Conservation (phyloP, 2,113 vertebrate genomes). For the Mellivora capensis region DNA sequence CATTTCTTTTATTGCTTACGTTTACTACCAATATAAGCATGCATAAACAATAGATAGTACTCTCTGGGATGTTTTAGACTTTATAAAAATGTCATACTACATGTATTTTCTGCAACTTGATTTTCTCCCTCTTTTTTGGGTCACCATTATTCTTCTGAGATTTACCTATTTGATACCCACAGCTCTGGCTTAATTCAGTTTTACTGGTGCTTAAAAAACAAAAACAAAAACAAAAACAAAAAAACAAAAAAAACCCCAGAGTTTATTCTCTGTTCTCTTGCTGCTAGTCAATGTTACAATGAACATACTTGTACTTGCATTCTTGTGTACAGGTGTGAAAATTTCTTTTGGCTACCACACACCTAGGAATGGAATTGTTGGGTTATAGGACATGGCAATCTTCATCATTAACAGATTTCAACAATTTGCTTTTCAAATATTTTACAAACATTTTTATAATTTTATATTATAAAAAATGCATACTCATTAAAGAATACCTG, state of each 20-base stretch:
- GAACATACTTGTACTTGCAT: background rate
- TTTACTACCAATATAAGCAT: background rate
- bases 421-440: background rate
- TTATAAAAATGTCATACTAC: background rate
- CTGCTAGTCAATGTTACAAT: background rate
- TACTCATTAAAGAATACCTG: background rate
- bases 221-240: background rate
- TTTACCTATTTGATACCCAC: background rate
- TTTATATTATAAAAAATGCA: background rate
- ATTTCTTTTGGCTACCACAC: background rate
- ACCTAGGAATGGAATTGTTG: background rate
- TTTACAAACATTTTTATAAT: background rate
- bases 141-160: background rate
- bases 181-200: background rate
- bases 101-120: background rate
- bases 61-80: background rate
- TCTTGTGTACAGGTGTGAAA: background rate
- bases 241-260: background rate
- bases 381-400: background rate
- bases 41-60: background rate
- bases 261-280: background rate
- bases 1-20: background rate
- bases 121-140: background rate
- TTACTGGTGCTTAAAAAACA: background rate
- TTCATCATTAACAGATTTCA: background rate